Conservation (phyloP, 2,797 vertebrate species). For the Platalea minor region DNA sequence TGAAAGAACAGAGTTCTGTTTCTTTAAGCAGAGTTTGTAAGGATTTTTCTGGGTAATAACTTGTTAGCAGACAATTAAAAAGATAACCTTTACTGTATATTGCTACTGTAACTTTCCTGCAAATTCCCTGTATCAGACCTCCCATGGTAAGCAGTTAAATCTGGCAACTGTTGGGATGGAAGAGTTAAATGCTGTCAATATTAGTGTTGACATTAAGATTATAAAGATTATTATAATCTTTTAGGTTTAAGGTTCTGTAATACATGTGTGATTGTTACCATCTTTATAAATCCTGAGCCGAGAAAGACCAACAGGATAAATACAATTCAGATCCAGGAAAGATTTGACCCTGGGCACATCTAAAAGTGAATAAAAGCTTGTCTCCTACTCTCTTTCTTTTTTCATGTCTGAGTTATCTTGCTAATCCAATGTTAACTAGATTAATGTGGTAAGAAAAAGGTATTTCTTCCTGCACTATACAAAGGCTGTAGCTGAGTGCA, state of each 20-base stretch:
- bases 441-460: constrained; percentile 1
- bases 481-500: not conserved
- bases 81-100: not conserved
- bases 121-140: not conserved
- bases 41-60: not conserved
- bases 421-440: constrained; percentile 34
- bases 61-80: not conserved
- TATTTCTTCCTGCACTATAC: not conserved
- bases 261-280: not conserved
- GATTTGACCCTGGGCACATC: not conserved
- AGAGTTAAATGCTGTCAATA: not conserved
- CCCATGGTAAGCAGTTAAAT: not conserved
- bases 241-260: not conserved
- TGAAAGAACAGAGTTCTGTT: not conserved
- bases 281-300: not conserved
- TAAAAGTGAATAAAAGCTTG: constrained; percentile 3
- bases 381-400: not conserved
- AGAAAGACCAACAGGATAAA: not conserved
- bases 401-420: not conserved
- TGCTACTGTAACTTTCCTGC: not conserved
- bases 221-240: not conserved
- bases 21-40: not conserved
- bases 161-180: not conserved
- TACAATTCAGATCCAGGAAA: not conserved
- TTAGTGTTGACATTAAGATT: not conserved